These are phyloP conservation scores for Stichodactyla helianthus DNA, from an alignment of 64 coral and sea anemone species.

Conservation along the genomic window DNA sequence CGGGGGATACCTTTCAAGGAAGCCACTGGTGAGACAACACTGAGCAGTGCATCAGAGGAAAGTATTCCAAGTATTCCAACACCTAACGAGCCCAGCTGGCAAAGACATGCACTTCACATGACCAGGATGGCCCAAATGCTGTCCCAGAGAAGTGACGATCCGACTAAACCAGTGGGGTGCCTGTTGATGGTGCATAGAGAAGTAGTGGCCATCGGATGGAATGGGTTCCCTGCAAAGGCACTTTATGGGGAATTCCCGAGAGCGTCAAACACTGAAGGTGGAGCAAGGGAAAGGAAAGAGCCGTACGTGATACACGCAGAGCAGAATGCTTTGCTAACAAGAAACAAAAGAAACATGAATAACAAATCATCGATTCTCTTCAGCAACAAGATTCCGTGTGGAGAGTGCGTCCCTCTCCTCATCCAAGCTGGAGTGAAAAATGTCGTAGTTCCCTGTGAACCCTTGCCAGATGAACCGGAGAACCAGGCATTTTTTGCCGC, in stretches of 20 bases:
- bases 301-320: conserved; percentile 79
- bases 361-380: conserved; percentile 38
- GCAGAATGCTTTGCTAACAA: conserved; percentile 59
- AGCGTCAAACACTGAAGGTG: conserved; percentile 1
- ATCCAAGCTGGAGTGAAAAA: conserved; percentile 52
- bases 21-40: background rate
- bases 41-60: background rate
- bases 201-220: conserved; percentile 31
- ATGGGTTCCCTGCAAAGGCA: conserved; percentile 32
- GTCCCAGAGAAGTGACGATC: conserved; percentile 39
- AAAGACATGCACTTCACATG: conserved; percentile 9
- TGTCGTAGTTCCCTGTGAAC: conserved; percentile 16
- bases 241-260: conserved; percentile 39
- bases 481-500: background rate
- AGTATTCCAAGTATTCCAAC: background rate
- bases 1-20: background rate
- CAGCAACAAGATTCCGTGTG: conserved; percentile 52
- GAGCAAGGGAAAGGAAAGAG: conserved; percentile 26
- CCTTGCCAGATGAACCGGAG: background rate
- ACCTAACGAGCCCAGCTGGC: background rate
- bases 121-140: conserved; percentile 27
- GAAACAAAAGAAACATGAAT: conserved; percentile 37
- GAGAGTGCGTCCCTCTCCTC: conserved; percentile 61
- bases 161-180: conserved; percentile 13
- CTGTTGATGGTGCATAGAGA: conserved; percentile 4